Evolutionary conservation across 2,797 vertebrate genomes (phyloP).

Genomic region (Sandelia bainsii): DNA sequence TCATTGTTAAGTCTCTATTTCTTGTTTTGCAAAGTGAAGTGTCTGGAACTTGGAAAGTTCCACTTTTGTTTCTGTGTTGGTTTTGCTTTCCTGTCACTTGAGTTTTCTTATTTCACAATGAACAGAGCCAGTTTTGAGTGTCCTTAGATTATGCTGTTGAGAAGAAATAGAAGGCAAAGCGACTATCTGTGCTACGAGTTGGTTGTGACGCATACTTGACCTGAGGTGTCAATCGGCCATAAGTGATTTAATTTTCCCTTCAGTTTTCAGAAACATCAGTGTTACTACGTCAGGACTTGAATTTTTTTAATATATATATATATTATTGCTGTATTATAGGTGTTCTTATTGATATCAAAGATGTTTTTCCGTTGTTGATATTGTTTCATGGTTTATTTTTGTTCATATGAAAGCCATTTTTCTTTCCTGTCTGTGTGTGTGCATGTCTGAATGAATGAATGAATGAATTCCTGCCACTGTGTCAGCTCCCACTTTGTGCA

Average conservation of each 20-base stretch:
- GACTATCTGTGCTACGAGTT: slow-evolving; percentile 2
- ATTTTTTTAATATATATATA: slow-evolving; percentile 52
- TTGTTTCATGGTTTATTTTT: slow-evolving; percentile 79
- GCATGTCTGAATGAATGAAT: slow-evolving; percentile 13
- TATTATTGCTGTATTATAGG: slow-evolving; percentile 66
- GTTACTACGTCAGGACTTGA: slow-evolving; percentile 88
- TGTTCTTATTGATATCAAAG: slow-evolving; percentile 64
- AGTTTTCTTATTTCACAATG: slow-evolving; percentile 17
- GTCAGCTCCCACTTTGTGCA: slow-evolving; percentile 39
- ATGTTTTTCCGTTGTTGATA: slow-evolving; percentile 76
- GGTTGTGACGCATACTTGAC: slow-evolving; percentile 18
- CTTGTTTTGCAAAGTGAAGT: slow-evolving; percentile 62
- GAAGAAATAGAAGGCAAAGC: slow-evolving; percentile 42
- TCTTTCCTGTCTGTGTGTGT: not conserved
- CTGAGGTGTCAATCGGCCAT: slow-evolving; percentile 43
- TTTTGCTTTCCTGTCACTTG: slow-evolving; percentile 8
- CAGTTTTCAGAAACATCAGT: slow-evolving; percentile 83
- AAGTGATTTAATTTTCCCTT: slow-evolving; percentile 32
- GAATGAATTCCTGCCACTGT: slow-evolving; percentile 36
- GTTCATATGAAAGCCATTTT: slow-evolving; percentile 68
- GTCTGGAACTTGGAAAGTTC: slow-evolving; percentile 63
- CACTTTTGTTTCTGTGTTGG: slow-evolving; percentile 56
- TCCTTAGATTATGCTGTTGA: not conserved
- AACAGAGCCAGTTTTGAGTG: slow-evolving; percentile 31
- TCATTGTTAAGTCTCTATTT: slow-evolving; percentile 53